phyloP scores from a whole-genome alignment of 1,140 invertebrate species.

The Caenorhabditis inopinata region DNA sequence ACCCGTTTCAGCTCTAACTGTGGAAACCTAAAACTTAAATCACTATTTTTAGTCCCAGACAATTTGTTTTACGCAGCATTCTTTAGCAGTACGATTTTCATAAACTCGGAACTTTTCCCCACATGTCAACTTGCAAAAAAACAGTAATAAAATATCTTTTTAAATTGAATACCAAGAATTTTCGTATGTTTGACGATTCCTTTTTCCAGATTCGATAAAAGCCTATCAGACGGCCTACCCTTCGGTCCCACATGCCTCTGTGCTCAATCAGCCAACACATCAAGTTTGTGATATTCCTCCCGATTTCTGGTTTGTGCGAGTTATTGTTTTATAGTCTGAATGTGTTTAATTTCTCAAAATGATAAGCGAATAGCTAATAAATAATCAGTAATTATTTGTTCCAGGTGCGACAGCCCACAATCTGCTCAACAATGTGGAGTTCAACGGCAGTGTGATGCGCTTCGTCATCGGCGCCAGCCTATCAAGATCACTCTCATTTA shows the following conservation, averaged over 20 bases:
- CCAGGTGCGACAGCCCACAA: conserved; percentile 60
- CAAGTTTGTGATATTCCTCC: conserved; percentile 57
- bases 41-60: no score
- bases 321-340: not conserved
- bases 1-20: no score
- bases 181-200: no score
- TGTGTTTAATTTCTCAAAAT: not conserved
- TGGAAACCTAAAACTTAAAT: no score
- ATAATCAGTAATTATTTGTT: not conserved
- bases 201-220: conserved; percentile 17
- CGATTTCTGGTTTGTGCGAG: conserved; percentile 55
- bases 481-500: conserved; percentile 64
- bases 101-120: no score
- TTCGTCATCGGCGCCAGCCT: conserved; percentile 50
- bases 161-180: no score
- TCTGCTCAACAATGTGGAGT: conserved; percentile 61
- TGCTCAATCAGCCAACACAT: conserved; percentile 24
- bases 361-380: not conserved
- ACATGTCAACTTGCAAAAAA: no score
- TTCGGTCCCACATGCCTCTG: not conserved
- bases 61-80: no score
- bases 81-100: no score
- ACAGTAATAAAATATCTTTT: no score
- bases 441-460: conserved; percentile 55
- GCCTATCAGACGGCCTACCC: conserved; percentile 36